Evolutionary conservation across 2,888 invertebrate species (phyloP), one percentile per base, ranked within the genome.

Genomic region (Conistra vaccinii): DNA sequence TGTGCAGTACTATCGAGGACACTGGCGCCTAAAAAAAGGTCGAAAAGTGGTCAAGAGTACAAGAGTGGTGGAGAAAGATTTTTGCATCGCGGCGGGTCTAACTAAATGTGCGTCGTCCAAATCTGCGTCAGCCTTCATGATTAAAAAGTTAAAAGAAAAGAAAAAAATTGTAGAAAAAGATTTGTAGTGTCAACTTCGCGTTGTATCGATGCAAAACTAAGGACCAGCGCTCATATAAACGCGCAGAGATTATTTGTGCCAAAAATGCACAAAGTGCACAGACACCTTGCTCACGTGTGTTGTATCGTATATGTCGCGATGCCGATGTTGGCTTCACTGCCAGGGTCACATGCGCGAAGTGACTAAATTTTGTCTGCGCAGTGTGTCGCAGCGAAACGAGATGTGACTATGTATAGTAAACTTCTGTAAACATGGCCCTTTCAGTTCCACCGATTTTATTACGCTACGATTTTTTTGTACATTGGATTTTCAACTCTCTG

Each of bases 181-280:
- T n/a, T n/a, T n/a, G n/a, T n/a, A 2, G 17, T 32, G 17, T 17
- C 6, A 17, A 39, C 3, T n/a, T n/a, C 14, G 2, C 55, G 53
- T 69, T 70, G 58, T 76, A 69, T 83, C 70, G 70, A 77, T 75
- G 70, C 20, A 73, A 69, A 72, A 45, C 62, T 39, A 45, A 69
- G 5, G 68, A 70, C 82, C 67, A 70, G 23, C 53, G 55, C 62
- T 42, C 67, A 74, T 68, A 81, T 76, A 75, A 72, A 71, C 85
- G 87, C 87, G 85, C 85, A 86, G 91, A 90, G 91, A 90, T 92
- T 89, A 89, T 85, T 90, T 88, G 95, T 95, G 95, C 95, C 95
- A 95, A 95, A 95, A 84, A 90, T 89, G 93, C 93, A 92, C 92
- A 77, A 85, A 89, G 92, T 93, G 92, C 92, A 89, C 90, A 77